Percentiles rank a stretch among this genome's conserved stretches.
Evolutionary conservation across 2,888 invertebrate species (phyloP).

Genomic region (Thymelicus sylvestris): DNA sequence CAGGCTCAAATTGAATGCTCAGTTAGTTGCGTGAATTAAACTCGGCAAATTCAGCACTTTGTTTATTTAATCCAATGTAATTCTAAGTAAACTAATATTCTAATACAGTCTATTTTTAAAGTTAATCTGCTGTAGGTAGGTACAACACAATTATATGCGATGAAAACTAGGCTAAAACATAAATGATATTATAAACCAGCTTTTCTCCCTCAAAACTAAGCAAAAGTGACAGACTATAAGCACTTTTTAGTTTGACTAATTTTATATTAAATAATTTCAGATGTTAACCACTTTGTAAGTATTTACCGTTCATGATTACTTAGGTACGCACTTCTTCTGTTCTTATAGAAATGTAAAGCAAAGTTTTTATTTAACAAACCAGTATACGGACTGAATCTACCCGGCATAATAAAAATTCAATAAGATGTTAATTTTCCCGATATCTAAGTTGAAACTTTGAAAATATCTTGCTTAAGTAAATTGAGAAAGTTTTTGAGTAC

Average conservation of each 20-base stretch:
- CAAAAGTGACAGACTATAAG: too few species aligned
- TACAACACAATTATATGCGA: too few species aligned
- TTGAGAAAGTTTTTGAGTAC: conserved; percentile 57
- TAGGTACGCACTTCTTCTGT: too few species aligned
- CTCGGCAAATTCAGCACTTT: conserved; percentile 48
- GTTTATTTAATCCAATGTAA: conserved; percentile 3
- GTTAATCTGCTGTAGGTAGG: not conserved
- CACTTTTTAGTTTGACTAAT: too few species aligned
- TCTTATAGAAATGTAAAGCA: not conserved
- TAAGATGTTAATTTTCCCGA: conserved; percentile 80
- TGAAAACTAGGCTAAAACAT: too few species aligned
- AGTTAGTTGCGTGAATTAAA: conserved; percentile 70
- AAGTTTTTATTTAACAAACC: conserved; percentile 38
- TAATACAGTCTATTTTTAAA: not conserved
- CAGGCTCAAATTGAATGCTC: conserved; percentile 80
- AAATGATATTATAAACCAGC: too few species aligned
- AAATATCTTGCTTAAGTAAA: conserved; percentile 69
- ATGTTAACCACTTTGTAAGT: too few species aligned
- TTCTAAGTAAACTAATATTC: not conserved
- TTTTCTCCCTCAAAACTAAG: too few species aligned
- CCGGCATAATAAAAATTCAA: conserved; percentile 79
- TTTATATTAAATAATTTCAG: too few species aligned
- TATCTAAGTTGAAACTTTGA: conserved; percentile 72
- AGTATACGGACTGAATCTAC: conserved; percentile 62
- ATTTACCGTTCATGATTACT: too few species aligned